A percentile compares a stretch with the other conserved stretches of the same genome.
Evolutionary conservation across 1,140 invertebrate genomes (phyloP).

Genomic region (Drosophila biarmipes): DNA sequence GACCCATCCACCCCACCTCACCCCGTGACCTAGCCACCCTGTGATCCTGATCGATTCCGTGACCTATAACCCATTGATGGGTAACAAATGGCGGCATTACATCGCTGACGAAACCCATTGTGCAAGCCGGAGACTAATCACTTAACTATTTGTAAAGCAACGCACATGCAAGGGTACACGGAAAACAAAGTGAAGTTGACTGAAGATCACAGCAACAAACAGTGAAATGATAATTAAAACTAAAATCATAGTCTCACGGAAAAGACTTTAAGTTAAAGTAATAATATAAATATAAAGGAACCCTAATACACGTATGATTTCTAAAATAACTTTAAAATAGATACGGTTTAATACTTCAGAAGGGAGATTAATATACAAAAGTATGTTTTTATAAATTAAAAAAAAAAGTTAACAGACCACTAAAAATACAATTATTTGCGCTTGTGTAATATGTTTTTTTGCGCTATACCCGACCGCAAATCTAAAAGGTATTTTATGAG

Average conservation of each 20-base stretch:
- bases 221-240: neutral
- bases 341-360: too few relatives aligned
- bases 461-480: neutral
- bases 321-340: too few relatives aligned
- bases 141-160: slow-evolving; percentile 44
- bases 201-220: neutral
- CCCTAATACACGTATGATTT: too few relatives aligned
- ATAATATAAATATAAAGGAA: too few relatives aligned
- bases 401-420: too few relatives aligned
- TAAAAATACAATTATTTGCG: too few relatives aligned
- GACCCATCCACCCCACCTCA: neutral
- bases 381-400: too few relatives aligned
- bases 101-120: slow-evolving; percentile 8
- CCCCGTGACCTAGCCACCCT: neutral
- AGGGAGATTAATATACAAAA: too few relatives aligned
- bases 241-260: neutral
- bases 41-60: slow-evolving; percentile 9
- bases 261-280: too few relatives aligned
- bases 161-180: slow-evolving; percentile 28
- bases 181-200: slow-evolving; percentile 6
- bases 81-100: slow-evolving; percentile 26
- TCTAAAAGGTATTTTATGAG: neutral
- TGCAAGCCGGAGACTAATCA: slow-evolving; percentile 44
- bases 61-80: slow-evolving; percentile 30
- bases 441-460: neutral